A percentile compares a stretch with the other conserved stretches of the same genome.
Conservation (phyloP, 2,113 vertebrate species). For the Anas platyrhynchos region DNA sequence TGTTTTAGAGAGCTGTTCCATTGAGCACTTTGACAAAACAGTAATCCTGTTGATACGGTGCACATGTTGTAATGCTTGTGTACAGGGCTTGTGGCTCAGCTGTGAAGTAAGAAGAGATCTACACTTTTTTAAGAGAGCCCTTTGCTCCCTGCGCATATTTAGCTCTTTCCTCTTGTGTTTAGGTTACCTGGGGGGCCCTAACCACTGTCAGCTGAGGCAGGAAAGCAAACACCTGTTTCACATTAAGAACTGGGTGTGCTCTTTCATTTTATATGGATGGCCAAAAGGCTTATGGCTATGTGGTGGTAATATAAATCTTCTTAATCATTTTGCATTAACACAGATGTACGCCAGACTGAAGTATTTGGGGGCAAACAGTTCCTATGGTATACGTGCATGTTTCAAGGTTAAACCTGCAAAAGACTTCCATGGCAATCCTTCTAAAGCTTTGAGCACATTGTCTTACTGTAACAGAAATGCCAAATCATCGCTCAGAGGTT, state of each 20-base stretch:
- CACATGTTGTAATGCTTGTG: not conserved
- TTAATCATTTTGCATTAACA: not conserved
- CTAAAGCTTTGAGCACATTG: not conserved
- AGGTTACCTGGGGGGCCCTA: not conserved
- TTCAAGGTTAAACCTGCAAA: not conserved
- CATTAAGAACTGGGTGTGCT: not conserved
- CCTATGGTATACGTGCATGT: not conserved
- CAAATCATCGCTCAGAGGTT: not conserved
- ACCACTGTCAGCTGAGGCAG: not conserved
- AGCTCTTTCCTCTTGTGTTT: not conserved
- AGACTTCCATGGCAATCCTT: not conserved
- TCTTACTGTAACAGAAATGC: not conserved
- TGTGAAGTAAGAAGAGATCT: rapidly evolving
- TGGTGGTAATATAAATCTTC: rapidly evolving
- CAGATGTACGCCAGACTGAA: rapidly evolving
- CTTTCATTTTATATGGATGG: not conserved
- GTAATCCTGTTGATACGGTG: not conserved
- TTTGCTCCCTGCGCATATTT: not conserved
- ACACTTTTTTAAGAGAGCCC: not conserved
- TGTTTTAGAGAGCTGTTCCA: not conserved
- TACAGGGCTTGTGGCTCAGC: not conserved
- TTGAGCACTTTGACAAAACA: not conserved
- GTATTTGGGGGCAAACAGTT: not conserved
- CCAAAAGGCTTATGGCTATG: not conserved
- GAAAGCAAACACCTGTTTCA: not conserved